Evolutionary conservation across 2,113 vertebrate genomes (phyloP), one percentile per base, ranked within the genome.

Genomic region (Perccottus glenii): DNA sequence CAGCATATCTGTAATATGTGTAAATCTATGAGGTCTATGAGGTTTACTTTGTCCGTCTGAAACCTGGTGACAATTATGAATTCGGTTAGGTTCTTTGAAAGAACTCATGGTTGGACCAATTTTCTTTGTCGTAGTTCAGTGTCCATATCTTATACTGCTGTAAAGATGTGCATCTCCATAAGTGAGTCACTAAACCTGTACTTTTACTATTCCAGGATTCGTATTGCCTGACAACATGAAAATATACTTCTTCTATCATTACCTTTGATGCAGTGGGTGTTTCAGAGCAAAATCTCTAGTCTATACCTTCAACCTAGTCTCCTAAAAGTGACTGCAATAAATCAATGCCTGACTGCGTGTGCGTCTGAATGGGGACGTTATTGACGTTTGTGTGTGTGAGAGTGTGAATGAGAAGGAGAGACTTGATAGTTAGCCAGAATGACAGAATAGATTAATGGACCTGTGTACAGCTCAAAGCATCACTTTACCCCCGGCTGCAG

Each of bases 401-500:
- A 19, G 9, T 67, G 57, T 32, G 70, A 75, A 50, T 5, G 58
- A 9, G 53, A 49, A 32, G 27, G 38, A 11, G 64, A 55, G 16
- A 67, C 53, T 67, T 61, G 58, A 74, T 74, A 64, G 53, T 75
- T 60, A 57, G 73, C n/a, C 53, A 67, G 33, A 47, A 35, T 70
- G 71, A 82, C 62, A 64, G 48, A 67, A 36, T 58, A 51, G 47
- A 80, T 76, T 44, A 81, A 77, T 43, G 43, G 62, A 58, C 65
- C 52, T 64, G 74, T 32, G 10, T 32, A 56, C 14, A 47, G 66
- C 72, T 76, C 49, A 77, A 72, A 77, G 63, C 60, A 75, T 52
- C 63, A 57, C 63, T 80, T 84, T 71, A 76, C 60, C 58, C 58
- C 80, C 73, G 74, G n/a, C 74, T 73, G 75, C 11, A 43, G 10